Percentiles rank a stretch among this genome's conserved stretches.
These are phyloP conservation scores for Chromis chromis DNA, from an alignment of 2,797 vertebrate genomes.

Conservation along the genomic window DNA sequence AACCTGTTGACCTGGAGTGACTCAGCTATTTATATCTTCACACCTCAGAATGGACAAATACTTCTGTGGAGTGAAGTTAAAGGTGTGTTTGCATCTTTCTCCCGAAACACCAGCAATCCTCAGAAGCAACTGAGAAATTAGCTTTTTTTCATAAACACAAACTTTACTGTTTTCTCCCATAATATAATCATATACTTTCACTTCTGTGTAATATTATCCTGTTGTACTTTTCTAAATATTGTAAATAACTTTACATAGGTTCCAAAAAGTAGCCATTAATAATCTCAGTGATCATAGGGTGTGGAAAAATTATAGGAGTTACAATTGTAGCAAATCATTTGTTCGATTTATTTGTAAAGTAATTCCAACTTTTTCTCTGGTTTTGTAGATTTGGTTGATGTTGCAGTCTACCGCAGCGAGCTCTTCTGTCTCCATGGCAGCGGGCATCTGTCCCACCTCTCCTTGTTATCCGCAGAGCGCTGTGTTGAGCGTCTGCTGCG, in stretches of 20 bases:
- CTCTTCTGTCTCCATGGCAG: slow-evolving; percentile 93
- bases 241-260: too few species aligned
- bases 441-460: slow-evolving; percentile 91
- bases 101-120: not conserved
- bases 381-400: slow-evolving; percentile 89
- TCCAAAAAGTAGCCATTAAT: not conserved
- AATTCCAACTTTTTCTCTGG: slow-evolving; percentile 18
- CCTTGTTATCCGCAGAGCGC: slow-evolving; percentile 89
- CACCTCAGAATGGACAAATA: slow-evolving; percentile 94
- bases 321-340: not conserved
- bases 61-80: slow-evolving; percentile 96
- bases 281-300: not conserved
- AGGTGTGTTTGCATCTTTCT: slow-evolving; percentile 80
- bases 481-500: slow-evolving; percentile 93
- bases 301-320: not conserved
- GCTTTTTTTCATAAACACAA: not conserved
- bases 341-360: not conserved
- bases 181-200: not conserved
- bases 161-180: not conserved
- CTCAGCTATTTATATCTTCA: slow-evolving; percentile 93
- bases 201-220: too few species aligned
- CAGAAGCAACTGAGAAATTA: not conserved
- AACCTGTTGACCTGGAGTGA: slow-evolving; percentile 95
- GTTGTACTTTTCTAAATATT: too few species aligned
- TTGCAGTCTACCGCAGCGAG: slow-evolving; percentile 91